Percentiles rank a stretch among this genome's conserved stretches.
These are phyloP conservation scores for Stichopus horrens DNA, from an alignment of 53 echinoderm and acorn worm species.

Conservation along the genomic window DNA sequence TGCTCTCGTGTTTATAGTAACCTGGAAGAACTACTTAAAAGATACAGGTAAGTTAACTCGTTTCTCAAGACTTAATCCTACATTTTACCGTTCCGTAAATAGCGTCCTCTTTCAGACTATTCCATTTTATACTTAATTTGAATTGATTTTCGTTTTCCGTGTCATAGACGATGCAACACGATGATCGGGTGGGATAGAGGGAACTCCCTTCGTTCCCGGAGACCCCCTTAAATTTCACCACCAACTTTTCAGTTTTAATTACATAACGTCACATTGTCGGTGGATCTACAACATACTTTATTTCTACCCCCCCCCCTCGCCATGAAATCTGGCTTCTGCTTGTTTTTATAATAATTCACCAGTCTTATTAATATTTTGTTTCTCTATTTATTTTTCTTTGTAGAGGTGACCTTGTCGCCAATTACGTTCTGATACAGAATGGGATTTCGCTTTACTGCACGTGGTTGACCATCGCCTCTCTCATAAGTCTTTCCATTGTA, in stretches of 20 bases:
- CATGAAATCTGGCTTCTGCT: too few relatives aligned
- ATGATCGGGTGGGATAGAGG: too few relatives aligned
- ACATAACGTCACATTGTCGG: too few relatives aligned
- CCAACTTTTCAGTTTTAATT: not conserved
- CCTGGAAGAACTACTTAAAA: not conserved
- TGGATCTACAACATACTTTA: too few relatives aligned
- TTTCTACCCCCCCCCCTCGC: too few relatives aligned
- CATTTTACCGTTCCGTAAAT: too few relatives aligned
- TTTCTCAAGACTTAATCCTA: not conserved
- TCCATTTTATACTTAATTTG: too few relatives aligned
- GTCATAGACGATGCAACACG: too few relatives aligned
- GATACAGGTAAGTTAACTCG: not conserved
- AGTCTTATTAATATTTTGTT: not conserved
- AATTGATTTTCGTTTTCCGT: too few relatives aligned
- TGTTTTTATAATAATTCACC: not conserved
- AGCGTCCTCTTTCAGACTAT: too few relatives aligned
- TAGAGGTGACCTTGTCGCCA: slow-evolving; percentile 10
- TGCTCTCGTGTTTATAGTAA: slow-evolving; percentile 4
- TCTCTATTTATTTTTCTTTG: not conserved
- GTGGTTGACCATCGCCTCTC: slow-evolving; percentile 29
- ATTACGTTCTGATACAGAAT: slow-evolving; percentile 21
- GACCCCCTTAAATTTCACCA: too few relatives aligned
- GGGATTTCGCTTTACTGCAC: slow-evolving; percentile 17
- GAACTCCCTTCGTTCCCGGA: too few relatives aligned
- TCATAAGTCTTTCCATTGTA: slow-evolving; percentile 13